Conservation (phyloP, 2,797 vertebrate species). For the Euthynnus affinis region DNA sequence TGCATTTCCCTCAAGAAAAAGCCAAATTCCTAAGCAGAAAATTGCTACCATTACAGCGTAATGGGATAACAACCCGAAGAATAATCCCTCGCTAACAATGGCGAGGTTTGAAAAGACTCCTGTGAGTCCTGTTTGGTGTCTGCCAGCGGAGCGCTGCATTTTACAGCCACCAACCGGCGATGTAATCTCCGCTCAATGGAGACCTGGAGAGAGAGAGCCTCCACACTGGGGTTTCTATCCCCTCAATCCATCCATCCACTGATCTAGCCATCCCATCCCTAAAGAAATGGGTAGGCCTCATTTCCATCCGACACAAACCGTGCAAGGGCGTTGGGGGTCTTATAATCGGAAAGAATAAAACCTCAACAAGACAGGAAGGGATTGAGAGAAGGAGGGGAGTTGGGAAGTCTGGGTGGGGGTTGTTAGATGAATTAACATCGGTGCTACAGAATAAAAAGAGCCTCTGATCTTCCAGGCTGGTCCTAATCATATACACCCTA, state of each 20-base stretch:
- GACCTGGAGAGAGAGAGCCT: slow-evolving; percentile 57
- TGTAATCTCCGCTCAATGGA: slow-evolving; percentile 80
- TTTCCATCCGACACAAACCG: slow-evolving; percentile 69
- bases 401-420: slow-evolving; percentile 5
- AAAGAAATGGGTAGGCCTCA: slow-evolving; percentile 55
- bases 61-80: slow-evolving; percentile 86
- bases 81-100: slow-evolving; percentile 84
- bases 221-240: slow-evolving; percentile 45
- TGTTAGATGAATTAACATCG: slow-evolving; percentile 71
- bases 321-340: slow-evolving; percentile 35
- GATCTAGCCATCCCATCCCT: slow-evolving; percentile 56
- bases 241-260: slow-evolving; percentile 39
- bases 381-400: slow-evolving; percentile 30
- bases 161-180: slow-evolving; percentile 75
- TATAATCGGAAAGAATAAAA: slow-evolving; percentile 67
- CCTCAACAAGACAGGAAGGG: slow-evolving; percentile 44
- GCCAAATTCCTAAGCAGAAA: slow-evolving; percentile 83
- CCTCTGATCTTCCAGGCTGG: slow-evolving; percentile 79
- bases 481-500: slow-evolving; percentile 79
- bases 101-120: slow-evolving; percentile 81
- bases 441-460: slow-evolving; percentile 71
- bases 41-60: slow-evolving; percentile 83
- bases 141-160: slow-evolving; percentile 65
- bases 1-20: slow-evolving; percentile 57
- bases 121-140: slow-evolving; percentile 77